Evolutionary conservation across 2,113 vertebrate genomes (phyloP).

Genomic region (Dolichotis patagonum): DNA sequence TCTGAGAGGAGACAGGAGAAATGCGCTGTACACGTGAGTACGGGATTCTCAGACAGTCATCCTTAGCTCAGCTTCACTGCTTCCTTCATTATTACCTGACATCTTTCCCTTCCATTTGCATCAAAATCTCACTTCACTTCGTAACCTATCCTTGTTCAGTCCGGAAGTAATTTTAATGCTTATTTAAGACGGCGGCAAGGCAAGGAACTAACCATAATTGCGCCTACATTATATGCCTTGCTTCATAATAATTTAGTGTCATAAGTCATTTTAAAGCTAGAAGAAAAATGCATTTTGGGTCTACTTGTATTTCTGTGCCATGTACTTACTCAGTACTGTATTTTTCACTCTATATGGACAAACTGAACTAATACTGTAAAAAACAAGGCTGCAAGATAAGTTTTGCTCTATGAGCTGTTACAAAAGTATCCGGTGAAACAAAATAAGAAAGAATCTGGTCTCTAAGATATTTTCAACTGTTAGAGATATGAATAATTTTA

Average conservation of each 20-base stretch:
- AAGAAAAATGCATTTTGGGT: neutral
- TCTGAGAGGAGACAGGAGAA: constrained; percentile 24
- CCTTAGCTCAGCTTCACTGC: constrained; percentile 52
- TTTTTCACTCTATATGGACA: neutral
- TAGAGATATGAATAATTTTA: neutral
- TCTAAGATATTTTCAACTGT: neutral
- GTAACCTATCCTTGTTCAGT: neutral
- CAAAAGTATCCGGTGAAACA: neutral
- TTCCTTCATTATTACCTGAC: constrained; percentile 38
- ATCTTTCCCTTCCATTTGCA: constrained; percentile 54
- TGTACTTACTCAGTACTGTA: neutral
- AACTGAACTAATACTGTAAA: neutral
- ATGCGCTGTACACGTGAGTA: neutral
- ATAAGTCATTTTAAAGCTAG: constrained; percentile 25
- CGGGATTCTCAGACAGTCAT: neutral
- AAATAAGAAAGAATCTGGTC: neutral
- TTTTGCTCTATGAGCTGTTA: neutral
- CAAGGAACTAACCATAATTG: neutral
- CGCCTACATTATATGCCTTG: neutral
- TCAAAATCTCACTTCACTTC: constrained; percentile 1
- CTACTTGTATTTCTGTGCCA: constrained; percentile 17
- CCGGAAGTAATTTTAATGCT: constrained; percentile 39
- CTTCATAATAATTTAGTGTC: constrained; percentile 5
- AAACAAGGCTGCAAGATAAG: neutral
- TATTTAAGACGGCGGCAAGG: neutral